Evolutionary conservation across 2,113 vertebrate species (phyloP), one percentile per base, ranked within the genome.

Genomic region (Notiomystis cincta): DNA sequence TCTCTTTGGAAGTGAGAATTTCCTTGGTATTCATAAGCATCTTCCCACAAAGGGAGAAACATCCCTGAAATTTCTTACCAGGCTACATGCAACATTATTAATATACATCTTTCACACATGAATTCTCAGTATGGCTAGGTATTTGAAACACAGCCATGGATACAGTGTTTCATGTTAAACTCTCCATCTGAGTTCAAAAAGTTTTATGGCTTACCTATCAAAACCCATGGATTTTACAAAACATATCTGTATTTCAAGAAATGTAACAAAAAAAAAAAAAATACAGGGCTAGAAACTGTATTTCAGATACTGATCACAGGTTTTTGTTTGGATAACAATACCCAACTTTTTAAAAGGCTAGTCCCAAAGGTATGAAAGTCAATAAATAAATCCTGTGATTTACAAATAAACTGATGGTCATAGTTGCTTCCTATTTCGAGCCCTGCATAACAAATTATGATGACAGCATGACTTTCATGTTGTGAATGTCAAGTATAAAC

Each of bases 281-380:
- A 96, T 97, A 97, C 96, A 98, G 97, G 96, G 97, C 98, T 97
- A 97, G 86, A 98, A 97, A 97, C 92, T 95, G 94, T 75, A 97
- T 93, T 97, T 89, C 93, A 87, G 66, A 61, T 89, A 94, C 27
- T 72, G 40, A 81, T 95, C 60, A 90, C 19, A 95, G 82, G 10
- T 89, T 95, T 96, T 95, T 64, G 31, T 85, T 94, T 72, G 31
- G 84, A 64, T 85, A 67, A 50, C 35, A 86, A 94, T 16, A 87
- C 6, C 64, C 91, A 95, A 35, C 48, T 11, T 89, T 94, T 78
- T 85, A 15, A 93, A 94, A 67, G 11, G 85, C 87, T 96, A 96
- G 62, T 61, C 54, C 65, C 96, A 94, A 28, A 84, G 38, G 64
- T 94, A 84, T 67, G 33, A 69, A 87, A 84, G 87, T 90, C 79